phyloP scores from a whole-genome alignment of 2,888 invertebrate genomes.

The Eristalis arbustorum region DNA sequence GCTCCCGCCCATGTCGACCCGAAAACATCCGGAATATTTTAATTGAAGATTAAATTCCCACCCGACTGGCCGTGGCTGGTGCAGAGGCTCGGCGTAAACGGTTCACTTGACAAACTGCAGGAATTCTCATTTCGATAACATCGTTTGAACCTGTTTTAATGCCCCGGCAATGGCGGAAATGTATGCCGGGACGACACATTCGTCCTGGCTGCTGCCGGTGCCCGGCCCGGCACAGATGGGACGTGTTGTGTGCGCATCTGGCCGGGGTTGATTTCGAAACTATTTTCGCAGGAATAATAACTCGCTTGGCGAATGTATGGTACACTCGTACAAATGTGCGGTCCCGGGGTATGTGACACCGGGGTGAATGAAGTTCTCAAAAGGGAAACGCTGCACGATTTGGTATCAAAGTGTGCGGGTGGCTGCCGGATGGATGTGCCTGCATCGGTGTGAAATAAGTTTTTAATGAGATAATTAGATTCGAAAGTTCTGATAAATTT shows the following conservation, averaged over 20 bases:
- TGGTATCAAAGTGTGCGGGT: neutral
- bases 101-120: conserved; percentile 58
- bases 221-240: neutral
- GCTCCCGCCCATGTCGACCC: neutral
- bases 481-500: conserved; percentile 68
- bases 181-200: conserved; percentile 24
- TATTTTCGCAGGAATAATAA: conserved; percentile 53
- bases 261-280: conserved; percentile 48
- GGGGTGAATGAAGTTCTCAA: conserved; percentile 47
- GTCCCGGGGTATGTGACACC: conserved; percentile 31
- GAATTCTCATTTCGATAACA: conserved; percentile 57
- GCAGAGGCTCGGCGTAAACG: conserved; percentile 20
- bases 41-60: conserved; percentile 39
- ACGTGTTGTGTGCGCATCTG: conserved; percentile 23
- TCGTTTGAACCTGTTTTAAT: conserved; percentile 51
- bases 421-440: conserved; percentile 4
- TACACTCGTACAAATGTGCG: conserved; percentile 34
- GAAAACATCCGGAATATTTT: conserved; percentile 24
- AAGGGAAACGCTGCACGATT: neutral
- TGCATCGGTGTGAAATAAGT: conserved; percentile 77
- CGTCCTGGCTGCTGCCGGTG: conserved; percentile 18
- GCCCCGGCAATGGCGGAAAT: conserved; percentile 40
- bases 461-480: conserved; percentile 78
- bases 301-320: conserved; percentile 30
- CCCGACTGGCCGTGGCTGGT: neutral